Percentiles rank a stretch among this genome's conserved stretches.
These are phyloP conservation scores for Caenorhabditis auriculariae DNA, from an alignment of 2,888 invertebrate genomes.

Conservation along the genomic window DNA sequence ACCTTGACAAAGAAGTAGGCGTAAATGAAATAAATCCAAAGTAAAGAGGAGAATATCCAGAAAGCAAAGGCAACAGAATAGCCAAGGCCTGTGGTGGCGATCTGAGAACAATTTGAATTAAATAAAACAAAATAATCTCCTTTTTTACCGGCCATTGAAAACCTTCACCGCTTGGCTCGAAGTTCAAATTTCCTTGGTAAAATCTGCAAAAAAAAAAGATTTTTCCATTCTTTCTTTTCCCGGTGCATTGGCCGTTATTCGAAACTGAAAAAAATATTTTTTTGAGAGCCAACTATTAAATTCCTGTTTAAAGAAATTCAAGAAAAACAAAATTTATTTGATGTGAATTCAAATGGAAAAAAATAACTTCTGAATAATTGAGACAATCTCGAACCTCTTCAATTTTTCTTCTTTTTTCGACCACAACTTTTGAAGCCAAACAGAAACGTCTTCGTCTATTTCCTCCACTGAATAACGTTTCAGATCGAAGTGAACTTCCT, in stretches of 20 bases:
- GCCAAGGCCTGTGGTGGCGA: constrained; percentile 29
- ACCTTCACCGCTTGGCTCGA: constrained; percentile 32
- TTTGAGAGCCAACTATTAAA: too few species aligned
- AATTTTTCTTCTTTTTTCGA: constrained; percentile 64
- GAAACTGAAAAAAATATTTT: too few species aligned
- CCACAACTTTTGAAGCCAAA: constrained; percentile 65
- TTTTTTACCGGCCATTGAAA: constrained; percentile 33
- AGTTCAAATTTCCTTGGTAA: constrained; percentile 3
- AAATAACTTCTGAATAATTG: background rate
- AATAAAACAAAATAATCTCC: background rate
- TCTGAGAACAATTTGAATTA: constrained; percentile 12
- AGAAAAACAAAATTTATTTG: background rate
- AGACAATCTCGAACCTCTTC: constrained; percentile 15
- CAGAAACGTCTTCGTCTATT: constrained; percentile 30
- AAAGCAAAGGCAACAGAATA: constrained; percentile 44
- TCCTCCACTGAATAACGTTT: constrained; percentile 27
- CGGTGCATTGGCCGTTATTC: too few species aligned
- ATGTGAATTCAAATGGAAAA: background rate
- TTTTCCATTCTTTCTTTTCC: too few species aligned
- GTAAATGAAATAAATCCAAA: constrained; percentile 41
- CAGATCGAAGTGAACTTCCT: constrained; percentile 40
- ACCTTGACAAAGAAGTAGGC: constrained; percentile 24
- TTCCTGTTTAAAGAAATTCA: constrained; percentile 17
- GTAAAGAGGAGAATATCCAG: constrained; percentile 44
- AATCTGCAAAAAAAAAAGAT: constrained; percentile 7